Evolutionary conservation across 2,113 vertebrate genomes (phyloP).

Genomic region (Egretta garzetta): DNA sequence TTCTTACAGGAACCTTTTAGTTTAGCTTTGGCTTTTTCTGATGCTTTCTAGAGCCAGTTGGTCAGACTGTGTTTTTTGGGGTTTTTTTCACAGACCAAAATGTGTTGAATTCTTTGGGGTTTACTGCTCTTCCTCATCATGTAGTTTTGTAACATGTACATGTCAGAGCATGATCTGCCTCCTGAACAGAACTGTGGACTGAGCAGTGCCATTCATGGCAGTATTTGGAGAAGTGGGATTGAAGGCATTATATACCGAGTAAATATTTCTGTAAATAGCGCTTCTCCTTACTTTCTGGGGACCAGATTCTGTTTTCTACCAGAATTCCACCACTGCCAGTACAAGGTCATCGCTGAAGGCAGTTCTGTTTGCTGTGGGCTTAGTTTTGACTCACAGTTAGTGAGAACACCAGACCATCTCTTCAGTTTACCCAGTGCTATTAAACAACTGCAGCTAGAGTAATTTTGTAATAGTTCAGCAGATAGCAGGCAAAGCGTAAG

Average conservation of each 20-base stretch:
- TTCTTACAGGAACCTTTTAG: neutral
- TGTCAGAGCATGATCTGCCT: neutral
- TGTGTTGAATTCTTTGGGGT: neutral
- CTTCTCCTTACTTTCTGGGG: neutral
- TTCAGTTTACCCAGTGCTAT: neutral
- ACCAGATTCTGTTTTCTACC: neutral
- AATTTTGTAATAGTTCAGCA: neutral
- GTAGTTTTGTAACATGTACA: neutral
- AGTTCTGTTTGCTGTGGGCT: neutral
- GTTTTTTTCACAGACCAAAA: neutral
- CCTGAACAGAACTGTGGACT: neutral
- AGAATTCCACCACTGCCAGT: neutral
- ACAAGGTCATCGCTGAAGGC: neutral
- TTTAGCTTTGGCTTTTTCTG: neutral
- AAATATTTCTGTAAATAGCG: neutral
- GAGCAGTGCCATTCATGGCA: neutral
- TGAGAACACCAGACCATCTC: neutral
- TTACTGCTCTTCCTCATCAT: neutral
- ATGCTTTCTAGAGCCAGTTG: neutral
- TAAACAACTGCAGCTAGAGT: neutral
- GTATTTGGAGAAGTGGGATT: neutral
- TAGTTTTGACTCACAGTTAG: neutral
- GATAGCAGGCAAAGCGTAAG: neutral
- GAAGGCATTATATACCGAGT: neutral
- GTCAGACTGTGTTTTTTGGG: neutral